Evolutionary conservation across 1,140 invertebrate species (phyloP).

Genomic region (Conopomorpha cramerella): DNA sequence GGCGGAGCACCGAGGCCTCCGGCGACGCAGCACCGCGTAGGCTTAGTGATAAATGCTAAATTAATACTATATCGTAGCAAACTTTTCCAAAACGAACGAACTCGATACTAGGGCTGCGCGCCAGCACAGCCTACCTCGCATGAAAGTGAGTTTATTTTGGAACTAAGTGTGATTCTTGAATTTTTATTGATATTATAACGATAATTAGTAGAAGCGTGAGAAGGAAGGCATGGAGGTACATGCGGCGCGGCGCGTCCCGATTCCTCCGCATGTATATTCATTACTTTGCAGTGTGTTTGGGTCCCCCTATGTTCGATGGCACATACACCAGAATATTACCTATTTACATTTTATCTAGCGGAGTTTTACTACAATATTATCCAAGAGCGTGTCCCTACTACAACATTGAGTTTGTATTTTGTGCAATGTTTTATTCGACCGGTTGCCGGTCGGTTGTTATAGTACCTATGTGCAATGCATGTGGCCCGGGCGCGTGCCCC

Average conservation of each 20-base stretch:
- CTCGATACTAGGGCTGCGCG: slow-evolving; percentile 69
- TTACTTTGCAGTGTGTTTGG: slow-evolving; percentile 45
- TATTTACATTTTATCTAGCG: slow-evolving; percentile 59
- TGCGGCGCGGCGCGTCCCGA: slow-evolving; percentile 17
- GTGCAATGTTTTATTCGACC: slow-evolving; percentile 57
- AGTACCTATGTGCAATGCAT: not conserved
- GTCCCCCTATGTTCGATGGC: slow-evolving; percentile 56
- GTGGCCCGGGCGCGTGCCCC: too few species aligned
- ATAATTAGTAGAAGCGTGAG: slow-evolving; percentile 57
- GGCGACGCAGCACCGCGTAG: slow-evolving; percentile 57
- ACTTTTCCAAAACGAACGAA: slow-evolving; percentile 71
- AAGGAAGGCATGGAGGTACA: slow-evolving; percentile 36
- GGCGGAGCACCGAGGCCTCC: slow-evolving; percentile 25
- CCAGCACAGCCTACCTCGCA: slow-evolving; percentile 69
- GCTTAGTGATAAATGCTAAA: slow-evolving; percentile 58
- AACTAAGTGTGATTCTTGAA: slow-evolving; percentile 71
- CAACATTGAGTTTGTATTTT: slow-evolving; percentile 58
- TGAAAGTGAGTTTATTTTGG: slow-evolving; percentile 73
- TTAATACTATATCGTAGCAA: slow-evolving; percentile 60
- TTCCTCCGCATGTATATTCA: slow-evolving; percentile 26
- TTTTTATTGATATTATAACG: slow-evolving; percentile 61
- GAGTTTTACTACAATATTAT: slow-evolving; percentile 59
- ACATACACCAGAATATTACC: slow-evolving; percentile 57
- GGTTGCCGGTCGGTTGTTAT: slow-evolving; percentile 53
- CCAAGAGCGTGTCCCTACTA: slow-evolving; percentile 55